Percentiles rank a stretch among this genome's conserved stretches.
Conservation (phyloP, 2,113 vertebrate species). For the Bos indicus region DNA sequence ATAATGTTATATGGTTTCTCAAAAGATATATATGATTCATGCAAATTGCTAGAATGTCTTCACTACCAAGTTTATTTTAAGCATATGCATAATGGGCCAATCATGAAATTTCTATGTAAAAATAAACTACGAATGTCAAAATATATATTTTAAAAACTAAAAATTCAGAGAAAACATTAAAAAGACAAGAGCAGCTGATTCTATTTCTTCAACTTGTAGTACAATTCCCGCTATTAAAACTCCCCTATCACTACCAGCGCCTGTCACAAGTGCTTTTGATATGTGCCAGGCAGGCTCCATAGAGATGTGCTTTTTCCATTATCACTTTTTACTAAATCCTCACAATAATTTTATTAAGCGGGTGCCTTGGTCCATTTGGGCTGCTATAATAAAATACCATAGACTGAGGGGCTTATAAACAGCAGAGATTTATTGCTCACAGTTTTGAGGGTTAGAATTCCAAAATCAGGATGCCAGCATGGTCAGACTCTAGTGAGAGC, state of each 20-base stretch:
- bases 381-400: background rate
- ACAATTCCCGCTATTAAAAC: background rate
- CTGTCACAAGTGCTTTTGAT: background rate
- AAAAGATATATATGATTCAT: constrained; percentile 22
- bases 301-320: background rate
- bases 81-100: background rate
- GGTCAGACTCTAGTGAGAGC: background rate
- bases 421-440: background rate
- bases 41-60: background rate
- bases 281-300: background rate
- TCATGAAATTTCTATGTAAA: background rate
- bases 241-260: background rate
- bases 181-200: background rate
- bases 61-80: background rate
- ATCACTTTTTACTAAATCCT: background rate
- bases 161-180: background rate
- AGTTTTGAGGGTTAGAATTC: background rate
- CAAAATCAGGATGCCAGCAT: background rate
- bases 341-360: background rate
- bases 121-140: background rate
- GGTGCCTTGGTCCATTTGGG: background rate
- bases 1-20: background rate
- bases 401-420: background rate
- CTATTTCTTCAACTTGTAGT: background rate
- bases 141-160: background rate